Evolutionary conservation across 2,113 vertebrate species (phyloP), one percentile per base, ranked within the genome.

Genomic region (Caranx melampygus): DNA sequence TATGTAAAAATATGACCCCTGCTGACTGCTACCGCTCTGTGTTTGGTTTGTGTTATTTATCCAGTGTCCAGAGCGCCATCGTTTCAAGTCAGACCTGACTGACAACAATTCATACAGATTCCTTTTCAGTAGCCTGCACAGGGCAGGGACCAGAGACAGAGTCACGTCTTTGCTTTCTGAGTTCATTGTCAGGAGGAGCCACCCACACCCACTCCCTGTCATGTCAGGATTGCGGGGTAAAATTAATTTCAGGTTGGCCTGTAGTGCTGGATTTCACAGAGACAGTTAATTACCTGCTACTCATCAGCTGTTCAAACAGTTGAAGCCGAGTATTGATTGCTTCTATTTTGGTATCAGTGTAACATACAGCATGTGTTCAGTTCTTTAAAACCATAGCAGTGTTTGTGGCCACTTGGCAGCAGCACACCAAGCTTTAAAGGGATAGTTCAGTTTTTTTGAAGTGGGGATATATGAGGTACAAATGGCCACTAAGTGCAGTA

Each of bases 41-140:
- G n/a, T 61, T 61, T 31, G 10, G n/a, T 47, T 64, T 60, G 37
- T 63, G 14, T 60, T 51, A 15, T 34, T 42, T 59, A 60, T 74
- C 26, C 20, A 45, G 4, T 78, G 52, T 76, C 18, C 7, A 26
- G 2, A 14, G 5, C 55, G 21, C 6, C 8, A 47, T 74, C 34
- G 33, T 35, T 68, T 80, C 79, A 67, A 66, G 88, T 79, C 75
- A 58, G 40, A 88, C 79, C 82, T 85, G 87, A 68, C 45, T 9
- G 57, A 70, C 67, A 58, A 65, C 69, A 31, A 57, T 57, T 57
- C 34, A 34, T 15, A 16, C 21, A 34, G 34, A 44, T 58, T 55
- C 26, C 20, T 8, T 14, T 35, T 7, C 7, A 55, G 44, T 21
- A 11, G 10, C 51, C 0, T 5, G 47, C 26, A 16, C 18, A 33